Evolutionary conservation across 92 coral and sea anemone genomes (phyloP), one percentile per base, ranked within the genome.

Genomic region (Parazoanthus swiftii): DNA sequence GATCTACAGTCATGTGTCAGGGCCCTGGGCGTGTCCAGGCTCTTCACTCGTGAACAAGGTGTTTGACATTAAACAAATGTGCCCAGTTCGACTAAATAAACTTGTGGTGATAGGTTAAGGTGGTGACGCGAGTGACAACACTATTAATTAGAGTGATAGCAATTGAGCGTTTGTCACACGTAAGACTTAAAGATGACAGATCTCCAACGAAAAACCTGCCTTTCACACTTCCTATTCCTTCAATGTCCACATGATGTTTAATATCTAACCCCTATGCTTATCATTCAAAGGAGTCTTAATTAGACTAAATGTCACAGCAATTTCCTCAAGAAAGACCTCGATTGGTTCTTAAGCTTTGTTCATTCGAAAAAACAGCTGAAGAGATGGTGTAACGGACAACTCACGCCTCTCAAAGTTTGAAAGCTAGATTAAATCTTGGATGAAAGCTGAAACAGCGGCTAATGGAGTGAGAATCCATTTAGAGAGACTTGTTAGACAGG

Each of bases 21-120:
- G 88, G 88, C 88, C 94, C 89, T 90, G 94, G 95, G 95, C 93
- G 95, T 93, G 95, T 90, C 95, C 89, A 91, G 93, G 90, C 98
- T 92, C 98, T 95, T 94, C 85, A 95, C 89, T 93, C 89, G 89
- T 91, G 98, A 95, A 93, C 95, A 95, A 95, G 95, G 91, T 95
- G 96, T 95, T 95, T 95, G 98, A 95, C 98, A 93, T 93, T 90
- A 93, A 95, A 93, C 98, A 95, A 95, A 95, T 94, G 98, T 93
- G 93, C 86, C 93, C 92, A 92, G 92, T 92, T 92, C 94, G 89
- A 88, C 95, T 91, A 92, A 93, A 94, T 95, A 95, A 93, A 95
- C 98, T 92, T 93, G 93, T 93, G 89, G 94, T 92, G 98, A 95
- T 95, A 95, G 98, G 98, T 90, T 93, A 93, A 91, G 98, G 98